Evolutionary conservation across 2,113 vertebrate species (phyloP).

Genomic region (Ailurus styani): DNA sequence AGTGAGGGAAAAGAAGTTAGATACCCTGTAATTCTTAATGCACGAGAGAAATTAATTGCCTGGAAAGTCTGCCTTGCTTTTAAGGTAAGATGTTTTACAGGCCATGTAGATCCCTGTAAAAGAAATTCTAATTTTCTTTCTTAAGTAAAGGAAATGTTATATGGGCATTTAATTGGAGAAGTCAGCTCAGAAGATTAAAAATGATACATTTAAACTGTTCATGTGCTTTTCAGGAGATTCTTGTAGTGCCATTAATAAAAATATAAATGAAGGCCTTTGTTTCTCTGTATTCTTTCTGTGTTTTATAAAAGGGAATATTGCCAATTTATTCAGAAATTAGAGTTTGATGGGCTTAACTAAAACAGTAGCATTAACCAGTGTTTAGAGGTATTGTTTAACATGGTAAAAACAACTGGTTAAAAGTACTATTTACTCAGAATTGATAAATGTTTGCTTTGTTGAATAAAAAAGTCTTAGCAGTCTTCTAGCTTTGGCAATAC

Average conservation of each 20-base stretch:
- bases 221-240: neutral
- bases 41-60: conserved; percentile 92
- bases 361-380: neutral
- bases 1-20: conserved; percentile 94
- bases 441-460: neutral
- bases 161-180: neutral
- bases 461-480: neutral
- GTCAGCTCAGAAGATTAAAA: neutral
- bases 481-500: neutral
- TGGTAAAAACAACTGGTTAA: neutral
- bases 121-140: neutral
- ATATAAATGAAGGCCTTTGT: neutral
- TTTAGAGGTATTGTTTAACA: neutral
- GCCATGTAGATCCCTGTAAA: neutral
- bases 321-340: conserved; percentile 25
- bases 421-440: neutral
- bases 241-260: neutral
- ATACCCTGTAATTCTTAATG: conserved; percentile 92
- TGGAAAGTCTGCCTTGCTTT: conserved; percentile 95
- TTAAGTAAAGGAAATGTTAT: neutral
- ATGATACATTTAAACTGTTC: neutral
- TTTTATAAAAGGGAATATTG: neutral
- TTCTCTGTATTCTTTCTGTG: neutral
- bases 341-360: neutral
- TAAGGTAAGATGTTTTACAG: conserved; percentile 83